Base-by-base conservation (phyloP, 2,797 vertebrate genomes). In the Garrulus glandarius region DNA sequence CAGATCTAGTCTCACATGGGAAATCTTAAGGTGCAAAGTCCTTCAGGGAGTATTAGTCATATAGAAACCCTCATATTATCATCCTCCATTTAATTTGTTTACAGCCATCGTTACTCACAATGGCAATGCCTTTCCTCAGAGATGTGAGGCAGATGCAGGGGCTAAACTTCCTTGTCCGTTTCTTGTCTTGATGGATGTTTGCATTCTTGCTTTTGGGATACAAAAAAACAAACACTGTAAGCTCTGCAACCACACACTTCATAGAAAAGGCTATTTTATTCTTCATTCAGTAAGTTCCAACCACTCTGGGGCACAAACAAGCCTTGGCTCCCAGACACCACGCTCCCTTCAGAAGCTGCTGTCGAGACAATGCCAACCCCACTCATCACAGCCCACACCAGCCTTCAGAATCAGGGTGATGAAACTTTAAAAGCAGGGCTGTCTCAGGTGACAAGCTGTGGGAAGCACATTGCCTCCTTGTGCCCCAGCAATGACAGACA, bases 331-430 rank as follows among this genome's bases (percentile, higher is more conserved):
- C 32, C 61, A 81, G 84, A 70, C 44, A 81, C 44, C 29, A 86
- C 1, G 0, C 65, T 70, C 23, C 49, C 56, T 67, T 27, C 65
- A 57, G 50, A 69, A 88, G 56, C 55, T 0, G 0, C 34, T 4
- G 17, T 37, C 0, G 0, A 87, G 74, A 76, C 55, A 44, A 11
- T 22, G 29, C 21, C 60, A 92, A 46, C 7, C 32, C 49, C 34
- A 20, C 41, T 21, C 0, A 0, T 60, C 57, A 53, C 80, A 76
- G 56, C 74, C 47, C 67, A 78, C 80, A 59, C 4, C 70, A 67
- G 36, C 29, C 50, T 89, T 59, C 74, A 84, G 30, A 71, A 57
- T 18, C 47, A 37, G 43, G 30, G n/a, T 41, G 39, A 55, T 30
- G 17, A 77, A 72, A 70, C 41, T 76, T 61, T 5, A 36, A 57